These are phyloP conservation scores for Anodontia alba DNA, from an alignment of 2,888 invertebrate genomes.

Conservation along the genomic window DNA sequence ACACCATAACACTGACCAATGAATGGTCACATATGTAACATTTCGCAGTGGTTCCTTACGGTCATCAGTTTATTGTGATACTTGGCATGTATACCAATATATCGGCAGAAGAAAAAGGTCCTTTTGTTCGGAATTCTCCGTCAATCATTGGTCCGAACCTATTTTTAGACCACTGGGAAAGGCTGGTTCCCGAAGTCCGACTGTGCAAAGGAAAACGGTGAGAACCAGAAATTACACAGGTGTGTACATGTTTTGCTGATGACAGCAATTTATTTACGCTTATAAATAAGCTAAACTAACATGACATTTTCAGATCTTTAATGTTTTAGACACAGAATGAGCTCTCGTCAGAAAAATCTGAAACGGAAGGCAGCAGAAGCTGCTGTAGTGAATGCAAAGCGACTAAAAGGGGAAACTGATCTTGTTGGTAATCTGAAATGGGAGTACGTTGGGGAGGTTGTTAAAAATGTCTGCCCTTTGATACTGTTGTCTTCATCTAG, in stretches of 20 bases:
- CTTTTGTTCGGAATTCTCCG: too few relatives aligned
- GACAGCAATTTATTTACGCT: neutral
- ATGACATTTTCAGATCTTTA: neutral
- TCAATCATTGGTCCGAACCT: too few relatives aligned
- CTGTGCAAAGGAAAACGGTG: neutral
- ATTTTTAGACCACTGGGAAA: too few relatives aligned
- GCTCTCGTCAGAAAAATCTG: constrained; percentile 57
- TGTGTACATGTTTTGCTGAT: constrained; percentile 3
- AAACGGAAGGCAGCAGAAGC: constrained; percentile 88
- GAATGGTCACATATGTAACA: too few relatives aligned
- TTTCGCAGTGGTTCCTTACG: too few relatives aligned
- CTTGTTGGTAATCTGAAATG: constrained; percentile 73
- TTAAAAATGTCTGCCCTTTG: constrained; percentile 73
- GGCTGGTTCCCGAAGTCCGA: neutral
- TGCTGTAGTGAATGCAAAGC: constrained; percentile 73
- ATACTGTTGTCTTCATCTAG: constrained; percentile 72
- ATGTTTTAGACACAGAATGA: too few relatives aligned
- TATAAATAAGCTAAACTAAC: neutral
- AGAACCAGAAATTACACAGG: neutral
- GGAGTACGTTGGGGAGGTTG: constrained; percentile 71
- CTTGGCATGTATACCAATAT: too few relatives aligned
- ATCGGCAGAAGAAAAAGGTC: too few relatives aligned
- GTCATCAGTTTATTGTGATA: too few relatives aligned
- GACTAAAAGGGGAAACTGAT: constrained; percentile 79
- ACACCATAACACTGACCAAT: too few relatives aligned